Base-by-base conservation (phyloP, 2,888 invertebrate genomes). In the Archips crataeganus region DNA sequence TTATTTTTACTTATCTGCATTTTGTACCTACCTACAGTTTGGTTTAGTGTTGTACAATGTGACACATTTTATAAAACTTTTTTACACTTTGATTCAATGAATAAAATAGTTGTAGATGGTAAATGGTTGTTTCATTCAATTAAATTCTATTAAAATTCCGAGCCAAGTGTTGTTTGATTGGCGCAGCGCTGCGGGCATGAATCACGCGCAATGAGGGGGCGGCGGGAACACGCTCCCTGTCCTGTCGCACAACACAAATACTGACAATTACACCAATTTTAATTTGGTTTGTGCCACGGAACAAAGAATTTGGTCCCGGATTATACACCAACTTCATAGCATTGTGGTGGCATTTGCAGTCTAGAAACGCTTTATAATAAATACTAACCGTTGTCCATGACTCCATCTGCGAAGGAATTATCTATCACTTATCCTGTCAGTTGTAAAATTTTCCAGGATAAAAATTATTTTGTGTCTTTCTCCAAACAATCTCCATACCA, bases 81-180 rank as follows among this genome's bases (percentile, higher is more conserved):
- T 90, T 87, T 90, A 90, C 92, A 90, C 91, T 81, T 86, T 82
- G 51, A 51, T 49, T 65, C 81, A 86, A 84, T 87, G 84, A 94
- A 92, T 93, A 93, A 92, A 93, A 90, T 93, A 90, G 89, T 89
- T 86, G 90, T 93, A 92, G 91, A 88, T 85, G 86, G 84, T 88
- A 86, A 87, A 85, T 77, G 84, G 90, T 90, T 86, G 92, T 94
- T 93, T 94, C 88, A 93, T 90, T 93, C 91, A 90, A 91, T 91
- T 91, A 82, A 87, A 92, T 91, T 90, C 90, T 87, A 91, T 92
- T 90, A 89, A 91, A 88, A 93, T 92, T 89, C 91, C 87, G 80
- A 82, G 81, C 83, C 91, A 92, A 93, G 93, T 93, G 90, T 84
- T 79, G 84, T 85, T 85, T 82, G 86, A 87, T 86, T 85, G 87